phyloP scores from a whole-genome alignment of 2,113 vertebrate genomes.

The Thryonomys swinderianus region DNA sequence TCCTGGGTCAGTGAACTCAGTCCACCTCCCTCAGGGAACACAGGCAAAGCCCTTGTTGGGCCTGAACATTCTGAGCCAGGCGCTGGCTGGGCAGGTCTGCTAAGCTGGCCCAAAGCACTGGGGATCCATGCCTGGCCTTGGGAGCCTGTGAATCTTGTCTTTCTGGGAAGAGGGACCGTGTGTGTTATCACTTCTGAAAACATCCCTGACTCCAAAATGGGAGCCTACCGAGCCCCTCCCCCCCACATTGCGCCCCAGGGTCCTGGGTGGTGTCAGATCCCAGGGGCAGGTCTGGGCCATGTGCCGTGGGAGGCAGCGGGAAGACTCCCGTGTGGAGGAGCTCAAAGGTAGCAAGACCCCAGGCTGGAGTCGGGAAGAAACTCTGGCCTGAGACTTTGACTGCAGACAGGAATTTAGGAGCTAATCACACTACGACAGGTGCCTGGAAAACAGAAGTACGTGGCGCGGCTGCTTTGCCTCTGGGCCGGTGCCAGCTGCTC shows the following conservation, averaged over 20 bases:
- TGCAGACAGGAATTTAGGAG: neutral
- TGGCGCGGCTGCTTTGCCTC: accelerated
- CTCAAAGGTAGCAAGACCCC: neutral
- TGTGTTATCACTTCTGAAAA: conserved; percentile 30
- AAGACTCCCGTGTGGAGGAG: accelerated
- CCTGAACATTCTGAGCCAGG: neutral
- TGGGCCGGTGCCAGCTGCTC: neutral
- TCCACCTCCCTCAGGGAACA: neutral
- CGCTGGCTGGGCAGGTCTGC: neutral
- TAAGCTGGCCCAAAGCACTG: neutral
- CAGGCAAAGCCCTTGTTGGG: neutral
- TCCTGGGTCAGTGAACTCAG: neutral
- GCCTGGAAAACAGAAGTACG: neutral
- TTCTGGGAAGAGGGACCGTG: neutral
- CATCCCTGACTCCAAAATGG: neutral
- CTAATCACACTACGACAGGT: neutral
- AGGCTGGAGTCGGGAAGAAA: neutral
- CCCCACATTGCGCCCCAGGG: neutral
- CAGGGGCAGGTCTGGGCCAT: no score
- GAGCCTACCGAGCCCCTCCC: neutral
- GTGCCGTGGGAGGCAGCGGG: accelerated
- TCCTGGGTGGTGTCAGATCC: neutral
- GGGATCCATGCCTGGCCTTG: neutral
- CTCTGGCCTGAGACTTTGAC: neutral
- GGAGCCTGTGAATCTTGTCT: neutral